Base-by-base conservation (phyloP, 92 coral and sea anemone species). In the Heteractis magnifica region DNA sequence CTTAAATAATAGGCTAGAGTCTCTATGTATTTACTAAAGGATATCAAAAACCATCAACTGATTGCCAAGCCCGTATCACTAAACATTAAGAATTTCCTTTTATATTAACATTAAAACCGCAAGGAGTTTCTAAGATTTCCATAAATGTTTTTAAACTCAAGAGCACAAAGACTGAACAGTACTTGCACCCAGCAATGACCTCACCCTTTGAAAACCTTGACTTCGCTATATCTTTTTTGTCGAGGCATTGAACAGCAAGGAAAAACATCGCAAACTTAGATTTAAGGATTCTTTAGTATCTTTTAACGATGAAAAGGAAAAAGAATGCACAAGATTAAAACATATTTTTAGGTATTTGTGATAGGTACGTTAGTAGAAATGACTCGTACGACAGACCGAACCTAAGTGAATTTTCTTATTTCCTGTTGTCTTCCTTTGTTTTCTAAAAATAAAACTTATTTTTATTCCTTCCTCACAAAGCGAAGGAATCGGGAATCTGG, bases 351-450 rank as follows among this genome's bases (percentile, higher is more conserved):
- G 52, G 5, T 16, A 72, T 72, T 49, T 16, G 73, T 8, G 76
- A 3, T 19, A 13, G n/a, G 4, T 21, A 49, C 50, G 41, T 34
- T 34, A 34, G 44, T 34, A 2, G 1, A 49, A 20, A 20, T 44
- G 58, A 80, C 56, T 80, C 71, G 19, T 52, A 62, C 20, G 70
- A 62, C 70, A 68, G 58, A 0, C 73, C 8, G 73, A 68, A 16
- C 49, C 9, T 10, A 23, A 68, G 49, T 6, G 64, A 50, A 81
- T 81, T 65, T 11, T 51, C 56, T 72, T 10, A 50, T 81, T 81
- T 81, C 84, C 84, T 81, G 77, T 81, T 68, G 11, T 6, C 10
- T 6, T 80, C 83, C 50, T 80, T 34, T 81, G 51, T 56, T 70
- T 81, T 51, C 34, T 65, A 64, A 48, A 65, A 8, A 81, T n/a